A percentile compares a stretch with the other conserved stretches of the same genome.
Evolutionary conservation across 2,113 vertebrate species (phyloP).

Genomic region (Cinclus mexicanus): DNA sequence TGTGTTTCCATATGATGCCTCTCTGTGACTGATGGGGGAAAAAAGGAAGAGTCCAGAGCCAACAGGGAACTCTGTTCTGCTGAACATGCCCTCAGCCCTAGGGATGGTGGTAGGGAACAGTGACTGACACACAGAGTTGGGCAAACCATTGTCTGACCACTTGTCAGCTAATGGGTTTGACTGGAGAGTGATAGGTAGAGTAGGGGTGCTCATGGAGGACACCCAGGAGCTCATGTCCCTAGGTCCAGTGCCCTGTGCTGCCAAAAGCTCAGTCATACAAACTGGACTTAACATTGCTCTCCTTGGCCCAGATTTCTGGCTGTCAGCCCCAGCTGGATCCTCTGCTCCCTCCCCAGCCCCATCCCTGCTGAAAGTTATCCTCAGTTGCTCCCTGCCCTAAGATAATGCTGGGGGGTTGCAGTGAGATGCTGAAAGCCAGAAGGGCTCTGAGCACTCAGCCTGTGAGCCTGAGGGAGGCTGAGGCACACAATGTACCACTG

Average conservation of each 20-base stretch:
- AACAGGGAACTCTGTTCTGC: not conserved
- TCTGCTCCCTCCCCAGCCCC: not conserved
- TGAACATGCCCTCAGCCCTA: not conserved
- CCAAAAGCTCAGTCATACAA: not conserved
- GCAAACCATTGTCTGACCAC: not conserved
- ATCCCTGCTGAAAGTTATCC: not conserved
- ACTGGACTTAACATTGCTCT: not conserved
- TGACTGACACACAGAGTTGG: not conserved
- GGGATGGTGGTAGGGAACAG: not conserved
- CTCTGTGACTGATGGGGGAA: not conserved
- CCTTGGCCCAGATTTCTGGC: not conserved
- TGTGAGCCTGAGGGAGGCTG: accelerated
- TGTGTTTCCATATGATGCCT: not conserved
- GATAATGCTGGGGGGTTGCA: not conserved
- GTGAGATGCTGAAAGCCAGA: not conserved
- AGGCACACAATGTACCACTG: not conserved
- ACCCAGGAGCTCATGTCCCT: accelerated
- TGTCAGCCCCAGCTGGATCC: not conserved
- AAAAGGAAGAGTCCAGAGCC: not conserved
- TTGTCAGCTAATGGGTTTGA: not conserved
- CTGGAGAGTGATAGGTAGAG: not conserved
- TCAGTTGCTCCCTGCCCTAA: not conserved
- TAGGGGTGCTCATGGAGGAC: not conserved
- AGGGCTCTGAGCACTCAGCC: not conserved
- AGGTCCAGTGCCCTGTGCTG: not conserved